Evolutionary conservation across 2,797 vertebrate genomes (phyloP), one percentile per base, ranked within the genome.

Genomic region (Siniperca obscura): DNA sequence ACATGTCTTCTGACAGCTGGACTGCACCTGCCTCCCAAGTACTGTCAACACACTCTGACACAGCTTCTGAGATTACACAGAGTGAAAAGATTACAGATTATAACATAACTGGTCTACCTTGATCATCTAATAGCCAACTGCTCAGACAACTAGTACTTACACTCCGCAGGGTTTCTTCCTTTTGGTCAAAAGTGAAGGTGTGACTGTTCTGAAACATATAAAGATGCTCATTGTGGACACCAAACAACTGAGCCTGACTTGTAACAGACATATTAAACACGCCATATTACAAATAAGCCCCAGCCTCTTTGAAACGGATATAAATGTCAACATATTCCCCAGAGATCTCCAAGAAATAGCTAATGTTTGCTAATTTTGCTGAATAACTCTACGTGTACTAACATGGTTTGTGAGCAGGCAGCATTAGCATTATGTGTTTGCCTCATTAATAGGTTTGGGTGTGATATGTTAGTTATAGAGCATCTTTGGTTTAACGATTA

Each of bases 131-230:
- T 30, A 17, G 66, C 30, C 68, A 50, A 8, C 53, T 46, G 4
- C 13, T 60, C 11, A 30, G 14, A 21, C 30, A 22, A 56, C 7
- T 30, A n/a, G 5, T 75, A 93, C 97, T 97, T 92, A 98, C 98
- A 93, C 94, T 97, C 88, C 98, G 96, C 93, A 97, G 95, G 68
- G 96, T 94, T 95, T 98, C 97, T 90, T 99, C 97, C 71, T 96
- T 95, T 76, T 92, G 89, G 83, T 99, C 97, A 94, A 99, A 99
- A 59, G 89, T 95, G 93, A 99, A 99, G 78, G 96, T 95, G 78
- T 94, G 90, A 76, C 90, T 96, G 93, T 99, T 98, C 98, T 99
- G 95, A 80, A 89, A 92, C 66, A 78, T 36, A 92, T 3, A 76
- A 30, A 44, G 10, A 89, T 56, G 48, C 36, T 75, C 17, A 79